Conservation (phyloP, 2,797 vertebrate genomes). For the Synanceia verrucosa region DNA sequence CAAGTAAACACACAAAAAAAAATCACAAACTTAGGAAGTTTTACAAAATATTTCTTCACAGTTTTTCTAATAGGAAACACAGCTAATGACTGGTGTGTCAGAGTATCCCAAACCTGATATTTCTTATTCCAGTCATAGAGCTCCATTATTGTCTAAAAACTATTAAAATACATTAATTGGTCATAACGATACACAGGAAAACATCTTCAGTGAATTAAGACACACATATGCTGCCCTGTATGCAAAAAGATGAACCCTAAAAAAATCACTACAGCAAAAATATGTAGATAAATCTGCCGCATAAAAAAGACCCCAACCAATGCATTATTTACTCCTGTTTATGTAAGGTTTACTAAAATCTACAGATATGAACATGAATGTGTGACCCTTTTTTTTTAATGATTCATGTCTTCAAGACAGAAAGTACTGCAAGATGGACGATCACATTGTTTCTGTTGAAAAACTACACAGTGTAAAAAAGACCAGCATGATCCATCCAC, state of each 20-base stretch:
- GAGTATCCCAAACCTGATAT: background rate
- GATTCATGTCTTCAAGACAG: background rate
- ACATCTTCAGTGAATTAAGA: background rate
- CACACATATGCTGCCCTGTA: background rate
- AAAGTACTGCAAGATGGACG: too few relatives aligned
- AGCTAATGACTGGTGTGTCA: too few relatives aligned
- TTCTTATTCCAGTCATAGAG: background rate
- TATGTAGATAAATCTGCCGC: background rate
- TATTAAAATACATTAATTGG: background rate
- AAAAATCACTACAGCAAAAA: background rate
- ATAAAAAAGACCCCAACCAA: background rate
- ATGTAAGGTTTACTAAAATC: background rate
- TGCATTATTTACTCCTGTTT: background rate
- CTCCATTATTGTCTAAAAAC: background rate
- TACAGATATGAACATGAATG: background rate
- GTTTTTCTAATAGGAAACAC: too few relatives aligned
- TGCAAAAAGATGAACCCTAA: too few relatives aligned
- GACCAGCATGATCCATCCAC: too few relatives aligned
- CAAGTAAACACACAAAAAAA: too few relatives aligned
- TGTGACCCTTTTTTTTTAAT: too few relatives aligned
- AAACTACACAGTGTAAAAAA: too few relatives aligned
- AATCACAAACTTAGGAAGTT: too few relatives aligned
- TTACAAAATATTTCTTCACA: too few relatives aligned
- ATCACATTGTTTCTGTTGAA: too few relatives aligned
- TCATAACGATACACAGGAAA: background rate